Percentiles rank a stretch among this genome's conserved stretches.
These are phyloP conservation scores for Sebastes kiyomatsui DNA, from an alignment of 2,797 vertebrate species.

Conservation along the genomic window DNA sequence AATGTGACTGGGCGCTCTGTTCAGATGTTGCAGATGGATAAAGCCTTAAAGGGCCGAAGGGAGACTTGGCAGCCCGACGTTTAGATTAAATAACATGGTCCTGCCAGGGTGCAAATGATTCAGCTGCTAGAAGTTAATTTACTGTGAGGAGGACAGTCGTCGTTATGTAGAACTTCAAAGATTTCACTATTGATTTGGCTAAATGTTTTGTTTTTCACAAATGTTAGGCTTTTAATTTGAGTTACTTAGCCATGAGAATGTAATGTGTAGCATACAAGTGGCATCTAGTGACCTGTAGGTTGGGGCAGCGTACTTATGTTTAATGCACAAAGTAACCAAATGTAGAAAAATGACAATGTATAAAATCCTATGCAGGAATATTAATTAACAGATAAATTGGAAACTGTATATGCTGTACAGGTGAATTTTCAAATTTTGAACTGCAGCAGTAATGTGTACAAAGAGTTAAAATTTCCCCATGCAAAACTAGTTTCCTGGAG, in stretches of 20 bases:
- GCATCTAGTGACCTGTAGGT: constrained; percentile 81
- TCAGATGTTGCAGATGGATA: constrained; percentile 63
- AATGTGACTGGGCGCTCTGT: constrained; percentile 71
- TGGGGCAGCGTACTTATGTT: constrained; percentile 85
- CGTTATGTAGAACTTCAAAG: constrained; percentile 69
- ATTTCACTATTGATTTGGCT: constrained; percentile 76
- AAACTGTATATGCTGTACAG: constrained; percentile 98
- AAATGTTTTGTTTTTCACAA: constrained; percentile 68
- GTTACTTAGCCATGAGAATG: constrained; percentile 84
- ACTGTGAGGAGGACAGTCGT: constrained; percentile 75
- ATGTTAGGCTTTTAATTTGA: constrained; percentile 82
- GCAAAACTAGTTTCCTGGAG: constrained; percentile 92
- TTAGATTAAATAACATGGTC: constrained; percentile 63
- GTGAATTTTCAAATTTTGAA: constrained; percentile 90
- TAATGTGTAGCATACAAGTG: constrained; percentile 82
- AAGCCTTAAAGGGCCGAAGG: constrained; percentile 73
- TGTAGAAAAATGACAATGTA: constrained; percentile 88
- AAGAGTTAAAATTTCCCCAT: constrained; percentile 88
- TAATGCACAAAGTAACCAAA: constrained; percentile 95
- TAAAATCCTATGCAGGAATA: constrained; percentile 98
- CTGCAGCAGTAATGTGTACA: constrained; percentile 94
- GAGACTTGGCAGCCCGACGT: constrained; percentile 68
- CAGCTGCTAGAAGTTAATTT: constrained; percentile 79
- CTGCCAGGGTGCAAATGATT: constrained; percentile 74
- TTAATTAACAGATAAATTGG: constrained; percentile 89